Percentiles rank a stretch among this genome's conserved stretches.
Conservation (phyloP, 1,140 invertebrate genomes). For the Phenacoccus solenopsis region DNA sequence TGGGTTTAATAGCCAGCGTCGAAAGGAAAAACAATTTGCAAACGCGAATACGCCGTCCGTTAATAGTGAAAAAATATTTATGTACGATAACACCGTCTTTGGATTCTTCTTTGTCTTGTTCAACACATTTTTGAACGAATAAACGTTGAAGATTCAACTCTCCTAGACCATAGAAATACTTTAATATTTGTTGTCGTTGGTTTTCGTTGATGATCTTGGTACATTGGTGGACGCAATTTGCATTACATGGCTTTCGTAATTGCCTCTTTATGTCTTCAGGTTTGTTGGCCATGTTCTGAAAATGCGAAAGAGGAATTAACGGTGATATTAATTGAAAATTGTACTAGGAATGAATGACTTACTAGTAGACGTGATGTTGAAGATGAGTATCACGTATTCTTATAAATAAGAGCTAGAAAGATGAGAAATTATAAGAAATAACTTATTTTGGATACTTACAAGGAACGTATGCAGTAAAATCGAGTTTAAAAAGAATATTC, state of each 20-base stretch:
- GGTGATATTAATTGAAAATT: no score
- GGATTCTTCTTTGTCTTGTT: not conserved
- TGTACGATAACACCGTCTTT: not conserved
- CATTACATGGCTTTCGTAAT: not conserved
- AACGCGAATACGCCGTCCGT: not conserved
- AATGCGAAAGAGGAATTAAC: no score
- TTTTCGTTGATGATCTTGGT: slow-evolving; percentile 3
- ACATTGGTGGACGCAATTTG: not conserved
- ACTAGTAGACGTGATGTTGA: not conserved
- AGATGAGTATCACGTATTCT: no score
- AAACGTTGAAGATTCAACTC: not conserved
- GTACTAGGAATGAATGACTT: not conserved
- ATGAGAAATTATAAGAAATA: no score
- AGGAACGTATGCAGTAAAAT: no score
- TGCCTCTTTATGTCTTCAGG: not conserved
- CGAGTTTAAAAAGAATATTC: no score
- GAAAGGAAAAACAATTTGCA: slow-evolving; percentile 10
- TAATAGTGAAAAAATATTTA: not conserved
- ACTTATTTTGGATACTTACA: no score
- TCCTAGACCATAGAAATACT: not conserved
- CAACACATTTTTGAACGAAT: slow-evolving; percentile 11
- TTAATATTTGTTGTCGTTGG: not conserved
- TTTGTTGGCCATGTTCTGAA: not conserved
- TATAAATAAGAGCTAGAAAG: no score
- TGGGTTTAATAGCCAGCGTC: not conserved